Percentiles rank a stretch among this genome's conserved stretches.
phyloP scores from a whole-genome alignment of 2,888 invertebrate genomes.

The Thera obeliscata region DNA sequence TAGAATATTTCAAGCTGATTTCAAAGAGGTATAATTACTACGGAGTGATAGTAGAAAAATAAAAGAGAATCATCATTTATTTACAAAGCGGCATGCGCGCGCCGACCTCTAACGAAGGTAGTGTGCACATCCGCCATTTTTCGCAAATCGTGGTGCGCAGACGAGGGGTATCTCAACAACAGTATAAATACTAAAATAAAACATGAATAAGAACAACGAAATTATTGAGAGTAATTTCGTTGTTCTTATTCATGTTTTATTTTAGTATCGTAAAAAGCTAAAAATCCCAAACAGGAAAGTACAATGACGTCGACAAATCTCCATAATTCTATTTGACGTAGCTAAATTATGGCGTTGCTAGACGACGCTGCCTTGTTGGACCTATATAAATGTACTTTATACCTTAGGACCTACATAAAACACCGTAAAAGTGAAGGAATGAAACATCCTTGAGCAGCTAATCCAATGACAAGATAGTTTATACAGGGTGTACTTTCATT shows the following conservation, averaged over 20 bases:
- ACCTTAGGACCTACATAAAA: constrained; percentile 8
- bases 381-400: constrained; percentile 10
- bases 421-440: constrained; percentile 6
- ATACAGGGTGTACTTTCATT: background rate
- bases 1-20: too few relatives aligned
- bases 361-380: constrained; percentile 1
- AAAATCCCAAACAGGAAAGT: constrained; percentile 1
- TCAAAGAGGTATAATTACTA: too few relatives aligned
- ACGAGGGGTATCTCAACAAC: background rate
- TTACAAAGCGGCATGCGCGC: too few relatives aligned
- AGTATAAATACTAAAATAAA: background rate
- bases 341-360: constrained; percentile 11
- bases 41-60: too few relatives aligned
- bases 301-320: constrained; percentile 11
- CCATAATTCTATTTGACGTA: constrained; percentile 18
- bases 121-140: too few relatives aligned
- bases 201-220: background rate
- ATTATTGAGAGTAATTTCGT: too few relatives aligned
- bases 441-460: constrained; percentile 11
- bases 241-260: too few relatives aligned
- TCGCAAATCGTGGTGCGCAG: too few relatives aligned
- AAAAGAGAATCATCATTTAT: too few relatives aligned
- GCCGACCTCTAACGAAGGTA: too few relatives aligned
- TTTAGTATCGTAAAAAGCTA: background rate
- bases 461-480: background rate